phyloP scores from a whole-genome alignment of 2,797 vertebrate species.

The Rhincodon typus region DNA sequence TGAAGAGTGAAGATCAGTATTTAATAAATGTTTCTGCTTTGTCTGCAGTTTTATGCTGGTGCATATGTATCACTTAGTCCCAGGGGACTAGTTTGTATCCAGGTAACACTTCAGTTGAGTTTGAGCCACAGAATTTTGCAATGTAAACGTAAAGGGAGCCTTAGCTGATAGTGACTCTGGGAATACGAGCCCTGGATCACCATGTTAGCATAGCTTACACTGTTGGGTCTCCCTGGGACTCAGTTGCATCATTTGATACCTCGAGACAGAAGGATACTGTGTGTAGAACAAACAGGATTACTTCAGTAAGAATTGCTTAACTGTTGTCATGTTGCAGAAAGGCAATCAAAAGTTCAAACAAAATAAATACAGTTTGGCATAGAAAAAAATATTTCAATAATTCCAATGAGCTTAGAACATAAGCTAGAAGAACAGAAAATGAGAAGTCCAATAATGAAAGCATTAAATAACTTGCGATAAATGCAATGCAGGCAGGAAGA shows the following conservation, averaged over 20 bases:
- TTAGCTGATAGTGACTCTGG: neutral
- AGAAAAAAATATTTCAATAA: neutral
- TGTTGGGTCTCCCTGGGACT: neutral
- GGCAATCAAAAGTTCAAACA: conserved; percentile 10
- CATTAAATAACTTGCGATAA: neutral
- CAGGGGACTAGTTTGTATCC: conserved; percentile 11
- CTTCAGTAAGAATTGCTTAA: neutral
- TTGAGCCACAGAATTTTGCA: neutral
- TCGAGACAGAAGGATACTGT: neutral
- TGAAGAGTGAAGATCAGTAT: neutral
- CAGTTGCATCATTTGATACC: neutral
- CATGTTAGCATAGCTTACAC: neutral
- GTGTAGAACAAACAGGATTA: neutral
- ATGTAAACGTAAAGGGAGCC: neutral
- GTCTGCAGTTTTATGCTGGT: neutral
- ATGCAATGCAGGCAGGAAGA: neutral
- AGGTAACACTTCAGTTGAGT: conserved; percentile 12
- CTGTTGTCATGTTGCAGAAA: neutral
- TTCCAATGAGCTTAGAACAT: neutral
- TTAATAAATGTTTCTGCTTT: conserved; percentile 17
- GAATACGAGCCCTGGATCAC: neutral
- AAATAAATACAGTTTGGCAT: neutral
- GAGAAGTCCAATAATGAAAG: neutral
- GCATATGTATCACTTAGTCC: neutral
- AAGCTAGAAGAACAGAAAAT: neutral